Evolutionary conservation across 2,888 invertebrate genomes (phyloP), one percentile per base, ranked within the genome.

Genomic region (Augochlorella aurata): DNA sequence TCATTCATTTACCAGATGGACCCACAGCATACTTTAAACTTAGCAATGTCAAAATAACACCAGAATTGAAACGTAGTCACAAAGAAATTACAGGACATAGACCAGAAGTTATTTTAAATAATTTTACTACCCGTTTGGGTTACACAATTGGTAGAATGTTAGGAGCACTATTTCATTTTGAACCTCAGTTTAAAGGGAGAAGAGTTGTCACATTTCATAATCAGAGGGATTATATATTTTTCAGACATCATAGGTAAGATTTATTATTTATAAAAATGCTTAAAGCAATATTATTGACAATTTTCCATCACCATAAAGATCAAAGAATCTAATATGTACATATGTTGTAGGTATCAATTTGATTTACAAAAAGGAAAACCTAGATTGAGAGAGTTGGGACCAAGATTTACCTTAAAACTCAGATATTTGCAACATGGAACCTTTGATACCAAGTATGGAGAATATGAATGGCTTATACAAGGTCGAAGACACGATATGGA

Each of bases 211-310:
- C 99, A 49, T 99, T 99, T 93, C 99, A 99, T 94, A 99, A 99
- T 94, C 99, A 99, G 94, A 95, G 99, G 81, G 99, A 99, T 94
- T 99, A 97, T 93, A 98, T 99, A 89, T 99, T 99, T 94, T 99
- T 99, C 93, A 96, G 99, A 78, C 99, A 99, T 94, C 99, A 99
- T 94, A 96, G 98, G 96, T 97, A 90, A 86, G 18, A 65, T 49
- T 66, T 12, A 29, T 12, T 44, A 2, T 38, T 49, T 58, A n/a
- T n/a, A 12, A n/a, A 4, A 52, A 10, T n/a, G 18, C 2, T 7
- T 44, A 12, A 18, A 38, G 16, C 38, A 29, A 24, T 4, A 29
- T 16, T 16, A 29, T 4, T 61, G 16, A 29, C 7, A 4, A 61
- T 29, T 24, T 16, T 61, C 14, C 14, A 29, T 1, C 8, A 61